Conservation (phyloP, 2,797 vertebrate species). For the Hybognathus amarus region DNA sequence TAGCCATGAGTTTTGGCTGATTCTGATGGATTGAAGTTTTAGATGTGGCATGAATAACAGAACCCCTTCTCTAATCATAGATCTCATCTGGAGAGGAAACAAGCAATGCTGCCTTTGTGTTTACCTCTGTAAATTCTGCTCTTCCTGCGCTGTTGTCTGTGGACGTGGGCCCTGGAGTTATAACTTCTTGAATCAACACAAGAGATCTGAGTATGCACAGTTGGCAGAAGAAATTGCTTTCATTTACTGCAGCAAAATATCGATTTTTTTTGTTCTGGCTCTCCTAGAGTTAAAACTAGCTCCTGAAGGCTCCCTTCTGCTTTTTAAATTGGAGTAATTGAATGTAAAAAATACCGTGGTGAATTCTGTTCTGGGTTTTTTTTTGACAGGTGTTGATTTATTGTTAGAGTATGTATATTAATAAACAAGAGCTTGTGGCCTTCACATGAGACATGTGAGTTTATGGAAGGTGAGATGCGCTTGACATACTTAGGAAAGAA, state of each 20-base stretch:
- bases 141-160: conserved; percentile 59
- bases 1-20: conserved; percentile 37
- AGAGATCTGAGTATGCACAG: conserved; percentile 65
- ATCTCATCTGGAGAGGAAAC: conserved; percentile 66
- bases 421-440: conserved; percentile 63
- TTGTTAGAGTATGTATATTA: conserved; percentile 66
- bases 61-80: conserved; percentile 62
- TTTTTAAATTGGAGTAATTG: conserved; percentile 69
- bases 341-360: conserved; percentile 59
- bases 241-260: conserved; percentile 72
- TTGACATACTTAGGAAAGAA: conserved; percentile 51
- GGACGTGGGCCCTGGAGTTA: conserved; percentile 67
- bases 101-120: conserved; percentile 62
- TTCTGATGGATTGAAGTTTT: conserved; percentile 57
- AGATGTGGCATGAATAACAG: conserved; percentile 62
- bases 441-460: conserved; percentile 63
- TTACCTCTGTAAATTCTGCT: conserved; percentile 67
- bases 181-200: conserved; percentile 73
- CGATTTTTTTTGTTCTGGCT: conserved; percentile 62
- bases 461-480: conserved; percentile 60
- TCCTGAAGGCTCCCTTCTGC: conserved; percentile 57
- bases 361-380: conserved; percentile 55
- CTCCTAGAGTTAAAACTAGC: conserved; percentile 57
- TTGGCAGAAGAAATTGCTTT: conserved; percentile 70
- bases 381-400: conserved; percentile 56